Percentiles rank a stretch among this genome's conserved stretches.
These are phyloP conservation scores for Ennomos quercinarius DNA, from an alignment of 2,888 invertebrate species.

Conservation along the genomic window DNA sequence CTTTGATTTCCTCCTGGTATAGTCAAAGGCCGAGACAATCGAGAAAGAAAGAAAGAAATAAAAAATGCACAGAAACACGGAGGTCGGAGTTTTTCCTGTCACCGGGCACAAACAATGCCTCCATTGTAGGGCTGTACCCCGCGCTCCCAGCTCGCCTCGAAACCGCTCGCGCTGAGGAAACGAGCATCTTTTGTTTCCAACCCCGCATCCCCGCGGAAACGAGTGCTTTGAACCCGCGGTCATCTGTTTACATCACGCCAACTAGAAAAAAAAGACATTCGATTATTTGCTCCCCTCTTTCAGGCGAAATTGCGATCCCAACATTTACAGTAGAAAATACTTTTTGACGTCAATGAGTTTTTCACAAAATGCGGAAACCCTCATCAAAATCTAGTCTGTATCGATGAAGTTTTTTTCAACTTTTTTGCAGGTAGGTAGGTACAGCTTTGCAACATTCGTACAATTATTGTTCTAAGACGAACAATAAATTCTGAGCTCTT, in stretches of 20 bases:
- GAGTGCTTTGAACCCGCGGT: conserved; percentile 80
- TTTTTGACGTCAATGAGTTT: conserved; percentile 32
- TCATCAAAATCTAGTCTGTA: conserved; percentile 8
- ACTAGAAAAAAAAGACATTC: conserved; percentile 68
- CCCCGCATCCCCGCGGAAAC: conserved; percentile 68
- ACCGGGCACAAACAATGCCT: conserved; percentile 84
- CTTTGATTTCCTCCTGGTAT: conserved; percentile 72
- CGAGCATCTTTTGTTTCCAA: conserved; percentile 83
- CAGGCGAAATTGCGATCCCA: conserved; percentile 27
- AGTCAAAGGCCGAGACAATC: conserved; percentile 75
- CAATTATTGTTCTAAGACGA: conserved; percentile 15
- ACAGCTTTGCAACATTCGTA: conserved; percentile 5
- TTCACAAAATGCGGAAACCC: conserved; percentile 20
- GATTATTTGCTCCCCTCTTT: conserved; percentile 55
- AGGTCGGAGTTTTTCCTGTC: conserved; percentile 86
- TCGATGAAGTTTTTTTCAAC: conserved; percentile 7
- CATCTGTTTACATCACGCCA: conserved; percentile 80
- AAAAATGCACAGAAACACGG: conserved; percentile 84
- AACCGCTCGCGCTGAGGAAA: conserved; percentile 77
- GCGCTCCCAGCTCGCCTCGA: conserved; percentile 54
- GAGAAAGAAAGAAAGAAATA: conserved; percentile 73
- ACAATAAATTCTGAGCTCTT: conserved; percentile 11
- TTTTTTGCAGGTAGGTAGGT: conserved; percentile 1
- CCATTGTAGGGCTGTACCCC: conserved; percentile 69
- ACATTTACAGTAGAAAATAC: conserved; percentile 21